Base-by-base conservation (phyloP, 2,888 invertebrate species). In the Morpho achilles region DNA sequence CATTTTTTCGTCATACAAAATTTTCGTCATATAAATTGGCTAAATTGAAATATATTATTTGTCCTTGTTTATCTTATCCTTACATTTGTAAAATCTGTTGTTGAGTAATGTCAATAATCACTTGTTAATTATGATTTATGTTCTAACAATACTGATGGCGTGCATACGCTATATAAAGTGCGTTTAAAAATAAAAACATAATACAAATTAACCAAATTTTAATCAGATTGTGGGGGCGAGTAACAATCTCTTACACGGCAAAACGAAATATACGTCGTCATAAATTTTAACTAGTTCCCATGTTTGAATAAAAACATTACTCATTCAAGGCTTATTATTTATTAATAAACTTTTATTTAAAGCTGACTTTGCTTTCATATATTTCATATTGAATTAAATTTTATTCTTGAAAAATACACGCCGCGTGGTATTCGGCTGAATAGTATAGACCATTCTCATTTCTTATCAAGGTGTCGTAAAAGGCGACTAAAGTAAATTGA, bases 61-160 rank as follows among this genome's bases (percentile, higher is more conserved):
- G 2, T 5, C 32, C 5, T 32, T 32, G 0, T 32, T 2, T 32
- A 32, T 32, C 16, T n/a, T 16, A 16, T 1, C 5, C 32, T 32
- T 32, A 32, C 32, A 32, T 32, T 32, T 32, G 32, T 32, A 52
- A 44, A 52, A 52, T 16, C 8, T 8, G 32, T 23, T 32, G 44
- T 44, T 52, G 32, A 8, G 10, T 16, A 52, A 45, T 32, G 45
- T 45, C n/a, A n/a, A n/a, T n/a, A n/a, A n/a, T n/a, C 44, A 52
- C 41, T 53, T 53, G 53, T 53, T 53, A 53, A 53, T 41, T 47
- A 47, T 46, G 46, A 47, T 46, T 53, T 53, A 53, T 40, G 47
- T 22, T 9, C 45, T 7, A 46, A 46, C 41, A 53, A 53, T 32
- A 46, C 4, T 46, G 53, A 47, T 47, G 3, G 57, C 57, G 57